Evolutionary conservation across 2,113 vertebrate genomes (phyloP).

Genomic region (Phaethornis superciliosus): DNA sequence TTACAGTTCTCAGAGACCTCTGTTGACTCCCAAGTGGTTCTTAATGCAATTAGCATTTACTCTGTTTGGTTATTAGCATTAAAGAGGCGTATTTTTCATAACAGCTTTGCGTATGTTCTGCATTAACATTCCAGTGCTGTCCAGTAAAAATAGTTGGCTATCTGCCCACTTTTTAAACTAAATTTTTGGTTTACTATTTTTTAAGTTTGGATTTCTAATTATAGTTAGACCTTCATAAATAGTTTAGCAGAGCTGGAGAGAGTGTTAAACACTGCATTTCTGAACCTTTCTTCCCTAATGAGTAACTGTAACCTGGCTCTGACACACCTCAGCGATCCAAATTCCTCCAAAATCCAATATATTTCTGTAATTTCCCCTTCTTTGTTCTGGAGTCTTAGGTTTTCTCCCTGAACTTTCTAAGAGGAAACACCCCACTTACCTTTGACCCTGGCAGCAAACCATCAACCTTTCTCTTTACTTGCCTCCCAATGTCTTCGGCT

Average conservation of each 20-base stretch:
- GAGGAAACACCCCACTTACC: constrained; percentile 38
- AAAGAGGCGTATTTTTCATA: constrained; percentile 16
- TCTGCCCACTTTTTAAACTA: constrained; percentile 55
- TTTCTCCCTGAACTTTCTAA: constrained; percentile 42
- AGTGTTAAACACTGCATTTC: constrained; percentile 27
- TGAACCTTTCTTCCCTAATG: constrained; percentile 36
- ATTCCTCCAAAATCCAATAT: constrained; percentile 43
- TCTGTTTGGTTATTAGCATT: constrained; percentile 37
- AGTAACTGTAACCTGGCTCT: constrained; percentile 5
- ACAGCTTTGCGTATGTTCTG: constrained; percentile 17
- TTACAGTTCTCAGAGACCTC: neutral
- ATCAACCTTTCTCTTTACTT: neutral
- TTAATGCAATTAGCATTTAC: constrained; percentile 43
- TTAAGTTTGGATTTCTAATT: constrained; percentile 62
- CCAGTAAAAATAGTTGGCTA: constrained; percentile 62
- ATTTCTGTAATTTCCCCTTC: constrained; percentile 62
- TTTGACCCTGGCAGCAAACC: constrained; percentile 19
- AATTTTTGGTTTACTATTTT: constrained; percentile 58
- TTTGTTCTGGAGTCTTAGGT: constrained; percentile 19
- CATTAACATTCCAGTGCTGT: constrained; percentile 65
- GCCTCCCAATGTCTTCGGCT: neutral
- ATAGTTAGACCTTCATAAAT: constrained; percentile 56
- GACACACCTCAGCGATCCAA: constrained; percentile 26
- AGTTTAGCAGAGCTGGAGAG: constrained; percentile 45
- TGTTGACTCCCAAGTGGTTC: neutral